Percentiles rank a stretch among this genome's conserved stretches.
Evolutionary conservation across 2,797 vertebrate genomes (phyloP).

Genomic region (Phyllotis vaccarum): DNA sequence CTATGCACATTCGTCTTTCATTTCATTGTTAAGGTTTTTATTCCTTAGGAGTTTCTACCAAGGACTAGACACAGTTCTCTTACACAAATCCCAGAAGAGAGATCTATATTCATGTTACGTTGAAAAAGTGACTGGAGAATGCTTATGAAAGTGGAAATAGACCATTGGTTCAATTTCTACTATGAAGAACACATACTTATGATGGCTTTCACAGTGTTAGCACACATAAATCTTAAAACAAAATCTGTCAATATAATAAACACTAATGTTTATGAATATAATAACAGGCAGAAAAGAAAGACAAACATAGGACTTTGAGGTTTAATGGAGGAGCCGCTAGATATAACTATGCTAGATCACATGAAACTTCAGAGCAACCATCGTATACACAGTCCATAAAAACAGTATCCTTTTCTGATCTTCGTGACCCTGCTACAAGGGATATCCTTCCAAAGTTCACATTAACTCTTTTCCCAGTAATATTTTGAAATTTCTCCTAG

Average conservation of each 20-base stretch:
- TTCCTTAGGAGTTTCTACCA: not conserved
- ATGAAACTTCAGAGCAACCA: not conserved
- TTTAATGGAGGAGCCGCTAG: not conserved
- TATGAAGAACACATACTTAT: not conserved
- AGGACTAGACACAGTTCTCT: not conserved
- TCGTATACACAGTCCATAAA: not conserved
- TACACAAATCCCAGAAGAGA: not conserved
- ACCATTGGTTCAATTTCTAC: not conserved
- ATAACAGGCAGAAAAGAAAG: not conserved
- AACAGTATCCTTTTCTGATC: not conserved
- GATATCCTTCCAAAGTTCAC: not conserved
- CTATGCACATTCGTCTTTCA: not conserved
- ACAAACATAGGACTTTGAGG: not conserved
- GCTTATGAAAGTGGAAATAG: not conserved
- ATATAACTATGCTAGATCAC: not conserved
- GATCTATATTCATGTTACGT: not conserved
- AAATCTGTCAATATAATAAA: not conserved
- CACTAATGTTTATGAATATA: not conserved
- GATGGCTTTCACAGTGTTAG: not conserved
- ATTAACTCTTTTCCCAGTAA: not conserved
- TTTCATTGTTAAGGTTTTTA: not conserved
- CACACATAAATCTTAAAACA: not conserved
- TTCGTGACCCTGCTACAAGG: not conserved
- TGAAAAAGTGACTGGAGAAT: rapidly evolving
- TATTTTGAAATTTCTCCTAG: not conserved